Conservation (phyloP, 1,140 invertebrate species). For the Ips nitidus region DNA sequence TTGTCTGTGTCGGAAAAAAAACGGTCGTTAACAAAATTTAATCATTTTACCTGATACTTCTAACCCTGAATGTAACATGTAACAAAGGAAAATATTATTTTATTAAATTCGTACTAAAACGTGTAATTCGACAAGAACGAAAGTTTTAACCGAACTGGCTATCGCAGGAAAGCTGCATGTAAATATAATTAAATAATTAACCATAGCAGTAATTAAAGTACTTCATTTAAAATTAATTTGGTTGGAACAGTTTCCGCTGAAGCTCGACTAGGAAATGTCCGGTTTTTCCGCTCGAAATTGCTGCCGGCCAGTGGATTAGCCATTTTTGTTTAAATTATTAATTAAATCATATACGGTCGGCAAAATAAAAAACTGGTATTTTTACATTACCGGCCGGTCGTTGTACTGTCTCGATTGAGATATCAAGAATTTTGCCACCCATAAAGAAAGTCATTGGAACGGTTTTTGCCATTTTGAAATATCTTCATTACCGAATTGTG, state of each 20-base stretch:
- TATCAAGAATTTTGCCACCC: constrained; percentile 2
- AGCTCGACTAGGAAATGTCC: constrained; percentile 15
- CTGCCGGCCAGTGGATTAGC: not conserved
- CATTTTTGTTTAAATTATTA: constrained; percentile 2
- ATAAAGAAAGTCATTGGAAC: not conserved
- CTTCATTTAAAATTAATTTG: constrained; percentile 29
- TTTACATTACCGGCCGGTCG: not conserved
- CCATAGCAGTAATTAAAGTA: constrained; percentile 23
- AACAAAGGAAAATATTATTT: too few species aligned
- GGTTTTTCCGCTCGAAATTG: constrained; percentile 19
- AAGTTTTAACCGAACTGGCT: not conserved
- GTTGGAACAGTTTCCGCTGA: constrained; percentile 14
- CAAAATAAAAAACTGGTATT: not conserved
- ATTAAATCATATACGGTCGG: not conserved
- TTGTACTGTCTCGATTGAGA: constrained; percentile 12
- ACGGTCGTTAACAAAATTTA: too few species aligned
- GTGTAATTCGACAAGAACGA: not conserved
- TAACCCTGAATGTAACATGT: too few species aligned
- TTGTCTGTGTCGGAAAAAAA: too few species aligned
- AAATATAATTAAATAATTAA: constrained; percentile 28
- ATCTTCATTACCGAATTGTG: not conserved
- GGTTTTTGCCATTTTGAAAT: not conserved
- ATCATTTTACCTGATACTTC: too few species aligned
- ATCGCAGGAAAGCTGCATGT: constrained; percentile 13
- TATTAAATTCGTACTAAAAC: not conserved